Evolutionary conservation across 2,113 vertebrate genomes (phyloP).

Genomic region (Xenopus tropicalis): UCB_Xtro_10.0 CM004445.2:31502001-31502500

Average conservation of each 20-base stretch:
- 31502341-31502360: conserved; percentile 69
- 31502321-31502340: conserved; percentile 56
- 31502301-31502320: conserved; percentile 70
- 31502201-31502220: too few relatives aligned
- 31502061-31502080: too few relatives aligned
- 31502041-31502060: too few relatives aligned
- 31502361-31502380: conserved; percentile 69
- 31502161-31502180: too few relatives aligned
- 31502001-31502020: too few relatives aligned
- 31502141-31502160: too few relatives aligned
- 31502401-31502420: conserved; percentile 75
- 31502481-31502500: background rate
- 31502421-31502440: conserved; percentile 76
- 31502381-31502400: conserved; percentile 77
- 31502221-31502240: background rate
- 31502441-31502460: conserved; percentile 72
- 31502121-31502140: too few relatives aligned
- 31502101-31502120: too few relatives aligned
- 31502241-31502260: conserved; percentile 67
- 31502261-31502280: conserved; percentile 34
- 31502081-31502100: too few relatives aligned
- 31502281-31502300: conserved; percentile 79
- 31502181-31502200: too few relatives aligned
- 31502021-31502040: too few relatives aligned
- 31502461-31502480: conserved; percentile 93